Conservation (phyloP, 2,797 vertebrate genomes). For the Mallotus villosus region DNA sequence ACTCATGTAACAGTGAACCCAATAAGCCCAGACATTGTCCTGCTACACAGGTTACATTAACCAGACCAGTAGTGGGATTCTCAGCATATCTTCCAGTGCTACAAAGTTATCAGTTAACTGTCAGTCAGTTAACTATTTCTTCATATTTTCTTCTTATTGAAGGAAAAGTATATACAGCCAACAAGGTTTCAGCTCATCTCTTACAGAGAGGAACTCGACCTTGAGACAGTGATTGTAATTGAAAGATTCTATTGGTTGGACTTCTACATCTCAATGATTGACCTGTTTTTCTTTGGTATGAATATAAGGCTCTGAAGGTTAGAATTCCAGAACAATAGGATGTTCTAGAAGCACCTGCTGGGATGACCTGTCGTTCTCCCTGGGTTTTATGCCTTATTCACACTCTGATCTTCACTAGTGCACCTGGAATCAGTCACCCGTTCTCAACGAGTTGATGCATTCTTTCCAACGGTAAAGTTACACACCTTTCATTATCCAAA, state of each 20-base stretch:
- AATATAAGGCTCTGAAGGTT: constrained; percentile 69
- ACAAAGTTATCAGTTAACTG: constrained; percentile 36
- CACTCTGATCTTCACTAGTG: constrained; percentile 1
- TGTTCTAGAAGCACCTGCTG: constrained; percentile 1
- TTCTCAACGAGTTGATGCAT: background rate
- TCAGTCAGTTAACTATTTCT: constrained; percentile 18
- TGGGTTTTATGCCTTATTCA: background rate
- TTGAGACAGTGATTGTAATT: background rate
- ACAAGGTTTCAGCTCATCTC: constrained; percentile 12
- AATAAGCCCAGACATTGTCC: constrained; percentile 31
- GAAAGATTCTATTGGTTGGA: background rate
- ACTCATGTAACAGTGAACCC: constrained; percentile 47
- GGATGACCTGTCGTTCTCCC: background rate
- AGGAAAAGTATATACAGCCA: constrained; percentile 31
- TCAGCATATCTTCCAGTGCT: constrained; percentile 53
- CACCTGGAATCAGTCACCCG: constrained; percentile 6
- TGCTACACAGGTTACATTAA: constrained; percentile 36
- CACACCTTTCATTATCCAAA: background rate
- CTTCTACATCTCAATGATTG: constrained; percentile 39
- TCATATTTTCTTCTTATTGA: constrained; percentile 8
- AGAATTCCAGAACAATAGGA: constrained; percentile 27
- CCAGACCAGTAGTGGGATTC: constrained; percentile 44
- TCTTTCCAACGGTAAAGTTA: background rate
- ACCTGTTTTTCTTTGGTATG: constrained; percentile 74
- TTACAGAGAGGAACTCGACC: constrained; percentile 2